These are phyloP conservation scores for Dolichallabes microphthalmus DNA, from an alignment of 2,113 vertebrate genomes.

Conservation along the genomic window DNA sequence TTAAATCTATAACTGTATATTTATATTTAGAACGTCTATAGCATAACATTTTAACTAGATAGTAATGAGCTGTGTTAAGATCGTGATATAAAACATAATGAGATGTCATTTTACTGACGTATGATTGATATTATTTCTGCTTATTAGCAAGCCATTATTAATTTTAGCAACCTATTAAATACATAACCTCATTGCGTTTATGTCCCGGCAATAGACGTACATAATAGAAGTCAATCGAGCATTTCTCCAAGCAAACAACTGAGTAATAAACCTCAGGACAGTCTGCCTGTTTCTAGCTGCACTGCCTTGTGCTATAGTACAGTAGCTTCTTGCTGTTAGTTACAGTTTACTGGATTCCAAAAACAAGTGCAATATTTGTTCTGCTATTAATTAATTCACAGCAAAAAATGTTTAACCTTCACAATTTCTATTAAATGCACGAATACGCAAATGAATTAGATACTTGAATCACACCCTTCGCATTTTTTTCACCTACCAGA, in stretches of 20 bases:
- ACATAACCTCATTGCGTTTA: no score
- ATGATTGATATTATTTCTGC: neutral
- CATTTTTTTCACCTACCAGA: neutral
- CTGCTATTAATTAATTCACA: neutral
- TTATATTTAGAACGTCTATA: neutral
- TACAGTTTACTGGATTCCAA: neutral
- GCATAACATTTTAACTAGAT: neutral
- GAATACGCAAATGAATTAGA: neutral
- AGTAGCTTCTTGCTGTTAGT: neutral
- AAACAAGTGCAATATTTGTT: neutral
- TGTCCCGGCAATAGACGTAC: neutral
- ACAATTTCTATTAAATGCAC: neutral
- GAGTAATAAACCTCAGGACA: neutral
- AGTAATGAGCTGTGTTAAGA: neutral
- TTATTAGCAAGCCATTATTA: neutral
- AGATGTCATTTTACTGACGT: neutral
- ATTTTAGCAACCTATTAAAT: neutral
- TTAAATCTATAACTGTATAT: neutral
- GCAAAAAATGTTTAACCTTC: neutral
- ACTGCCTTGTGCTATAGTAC: neutral
- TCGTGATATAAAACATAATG: slow-evolving; percentile 12
- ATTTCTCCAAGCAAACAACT: slow-evolving; percentile 1
- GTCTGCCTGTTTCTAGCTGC: neutral
- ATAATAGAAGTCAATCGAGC: neutral
- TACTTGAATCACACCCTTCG: neutral